Percentiles rank a stretch among this genome's conserved stretches.
Evolutionary conservation across 2,888 invertebrate genomes (phyloP).

Genomic region (Chaetogeoica ovagalla): DNA sequence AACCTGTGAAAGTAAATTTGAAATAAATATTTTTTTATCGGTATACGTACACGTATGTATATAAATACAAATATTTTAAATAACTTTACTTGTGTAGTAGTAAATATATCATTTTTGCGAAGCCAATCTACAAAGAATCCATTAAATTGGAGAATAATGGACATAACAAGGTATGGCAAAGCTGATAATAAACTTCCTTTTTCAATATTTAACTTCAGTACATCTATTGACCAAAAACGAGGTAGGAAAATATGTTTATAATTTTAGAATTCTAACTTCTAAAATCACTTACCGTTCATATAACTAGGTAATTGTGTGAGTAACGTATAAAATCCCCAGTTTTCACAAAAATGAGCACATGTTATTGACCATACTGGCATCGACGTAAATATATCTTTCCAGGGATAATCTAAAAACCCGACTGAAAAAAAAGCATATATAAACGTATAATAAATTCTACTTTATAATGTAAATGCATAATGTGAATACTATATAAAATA

Average conservation of each 20-base stretch:
- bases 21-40: neutral
- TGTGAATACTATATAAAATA: neutral
- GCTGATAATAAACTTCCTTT: slow-evolving; percentile 83
- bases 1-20: slow-evolving; percentile 58
- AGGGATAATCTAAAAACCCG: slow-evolving; percentile 62
- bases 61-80: too few relatives aligned
- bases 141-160: slow-evolving; percentile 74
- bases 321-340: slow-evolving; percentile 88
- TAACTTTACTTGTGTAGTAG: slow-evolving; percentile 70
- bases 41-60: neutral
- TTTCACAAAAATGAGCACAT: slow-evolving; percentile 78
- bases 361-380: slow-evolving; percentile 82
- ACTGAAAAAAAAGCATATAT: neutral
- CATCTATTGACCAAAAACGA: slow-evolving; percentile 64
- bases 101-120: slow-evolving; percentile 67
- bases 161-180: slow-evolving; percentile 87
- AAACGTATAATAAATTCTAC: neutral
- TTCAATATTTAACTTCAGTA: slow-evolving; percentile 71
- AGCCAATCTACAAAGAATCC: slow-evolving; percentile 84
- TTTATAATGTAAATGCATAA: neutral
- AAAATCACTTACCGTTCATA: slow-evolving; percentile 68
- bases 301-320: slow-evolving; percentile 82
- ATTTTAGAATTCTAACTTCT: neutral
- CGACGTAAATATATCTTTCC: slow-evolving; percentile 75
- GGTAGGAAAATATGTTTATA: neutral